Evolutionary conservation across 2,113 vertebrate genomes (phyloP).

Genomic region (Paramormyrops kingsleyae): DNA sequence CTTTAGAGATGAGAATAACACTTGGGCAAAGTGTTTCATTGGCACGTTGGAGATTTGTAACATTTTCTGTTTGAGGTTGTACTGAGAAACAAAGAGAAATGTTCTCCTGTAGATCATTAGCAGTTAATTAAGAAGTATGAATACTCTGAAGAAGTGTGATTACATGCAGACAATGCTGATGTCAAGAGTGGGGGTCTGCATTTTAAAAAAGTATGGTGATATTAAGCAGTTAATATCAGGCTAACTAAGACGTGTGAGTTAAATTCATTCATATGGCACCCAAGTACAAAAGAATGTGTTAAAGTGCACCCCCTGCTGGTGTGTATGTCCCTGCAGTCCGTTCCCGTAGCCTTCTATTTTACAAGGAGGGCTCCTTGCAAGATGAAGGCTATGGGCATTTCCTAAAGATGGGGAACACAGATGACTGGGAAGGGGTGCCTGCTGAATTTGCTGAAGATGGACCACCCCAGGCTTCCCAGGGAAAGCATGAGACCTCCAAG

Average conservation of each 20-base stretch:
- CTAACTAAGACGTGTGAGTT: background rate
- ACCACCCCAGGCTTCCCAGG: slow-evolving; percentile 40
- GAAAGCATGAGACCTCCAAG: slow-evolving; percentile 64
- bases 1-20: slow-evolving; percentile 5
- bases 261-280: background rate
- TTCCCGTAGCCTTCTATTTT: slow-evolving; percentile 92
- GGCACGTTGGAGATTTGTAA: background rate
- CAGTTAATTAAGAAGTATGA: background rate
- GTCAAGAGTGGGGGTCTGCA: background rate
- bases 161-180: background rate
- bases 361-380: slow-evolving; percentile 75
- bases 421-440: slow-evolving; percentile 62
- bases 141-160: background rate
- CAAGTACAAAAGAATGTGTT: background rate
- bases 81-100: background rate
- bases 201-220: background rate
- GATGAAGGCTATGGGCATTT: slow-evolving; percentile 70
- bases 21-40: background rate
- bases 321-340: slow-evolving; percentile 70
- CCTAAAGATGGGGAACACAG: slow-evolving; percentile 67
- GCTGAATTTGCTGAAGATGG: slow-evolving; percentile 54
- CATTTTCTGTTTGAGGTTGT: background rate
- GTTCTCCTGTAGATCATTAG: background rate
- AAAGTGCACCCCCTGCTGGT: background rate
- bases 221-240: background rate